Evolutionary conservation across 2,113 vertebrate species (phyloP).

Genomic region (Nansenia antarctica): DNA sequence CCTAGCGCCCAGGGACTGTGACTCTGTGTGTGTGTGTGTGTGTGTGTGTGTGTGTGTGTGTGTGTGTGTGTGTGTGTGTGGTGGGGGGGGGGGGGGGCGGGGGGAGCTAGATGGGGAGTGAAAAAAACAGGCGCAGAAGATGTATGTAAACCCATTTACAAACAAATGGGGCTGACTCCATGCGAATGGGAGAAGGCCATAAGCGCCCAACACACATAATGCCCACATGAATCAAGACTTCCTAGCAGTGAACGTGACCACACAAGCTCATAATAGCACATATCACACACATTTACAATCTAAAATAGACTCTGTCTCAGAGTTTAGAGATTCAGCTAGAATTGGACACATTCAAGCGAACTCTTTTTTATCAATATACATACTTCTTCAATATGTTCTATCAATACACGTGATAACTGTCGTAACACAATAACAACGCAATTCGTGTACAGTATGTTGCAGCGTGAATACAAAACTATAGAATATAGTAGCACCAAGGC

Average conservation of each 20-base stretch:
- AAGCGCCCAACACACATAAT: slow-evolving; percentile 68
- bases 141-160: slow-evolving; percentile 74
- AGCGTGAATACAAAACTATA: no score
- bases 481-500: no score
- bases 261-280: slow-evolving; percentile 58
- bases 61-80: neutral
- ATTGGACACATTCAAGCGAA: neutral
- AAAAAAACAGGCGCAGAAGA: slow-evolving; percentile 44
- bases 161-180: slow-evolving; percentile 66
- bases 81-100: neutral
- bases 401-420: no score
- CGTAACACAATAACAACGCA: no score
- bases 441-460: no score
- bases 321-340: neutral
- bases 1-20: neutral
- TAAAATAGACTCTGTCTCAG: neutral
- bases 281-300: slow-evolving; percentile 29
- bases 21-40: slow-evolving; percentile 17
- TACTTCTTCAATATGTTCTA: no score
- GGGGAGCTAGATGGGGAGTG: slow-evolving; percentile 18
- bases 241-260: slow-evolving; percentile 61
- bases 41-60: neutral
- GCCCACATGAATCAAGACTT: slow-evolving; percentile 68
- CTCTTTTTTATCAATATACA: no score
- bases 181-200: slow-evolving; percentile 63